Evolutionary conservation across 2,888 invertebrate genomes (phyloP), one percentile per base, ranked within the genome.

Genomic region (Drosophila greeni): DNA sequence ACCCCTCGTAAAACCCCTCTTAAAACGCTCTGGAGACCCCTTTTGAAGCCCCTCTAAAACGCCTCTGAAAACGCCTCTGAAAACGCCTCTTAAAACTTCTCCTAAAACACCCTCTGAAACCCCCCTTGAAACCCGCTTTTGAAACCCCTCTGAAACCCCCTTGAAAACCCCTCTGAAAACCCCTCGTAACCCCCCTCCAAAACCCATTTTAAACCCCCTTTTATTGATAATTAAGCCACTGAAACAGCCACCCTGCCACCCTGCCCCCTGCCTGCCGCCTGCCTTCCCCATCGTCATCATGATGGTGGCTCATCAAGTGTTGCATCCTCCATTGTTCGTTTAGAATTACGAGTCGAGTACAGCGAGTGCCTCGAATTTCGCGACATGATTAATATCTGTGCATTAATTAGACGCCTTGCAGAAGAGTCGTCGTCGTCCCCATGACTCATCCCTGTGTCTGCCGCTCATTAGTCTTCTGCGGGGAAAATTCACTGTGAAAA

Each of bases 371-470:
- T 66, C 60, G 55, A 61, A 67, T 70, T 49, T 74, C 58, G 59
- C 43, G 55, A 42, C 70, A 60, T 82, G 73, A 78, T 82, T 78
- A 78, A 82, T 76, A 76, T 66, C 65, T 61, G 39, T 58, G 65
- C 79, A 76, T 78, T 78, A 82, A 79, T 78, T 79, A 79, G 68
- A 56, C 55, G 66, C 66, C 51, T 51, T 39, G 43, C 42, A 51
- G 45, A 26, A 45, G 29, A 45, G 29, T 20, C 39, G 24, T 7
- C 20, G 12, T 39, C 20, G 12, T 20, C 12, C 2, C 34, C n/a
- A 6, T 24, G 29, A 18, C 33, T 12, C 23, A 5, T 16, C 60
- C 23, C 24, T 6, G 29, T 37, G 31, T 29, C 70, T 53, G 57
- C 59, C 58, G 54, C 75, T 72, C 75, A 75, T 78, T 78, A 68